Percentiles rank a stretch among this genome's conserved stretches.
Conservation (phyloP, 2,113 vertebrate species). For the Oncorhynchus gorbuscha region DNA sequence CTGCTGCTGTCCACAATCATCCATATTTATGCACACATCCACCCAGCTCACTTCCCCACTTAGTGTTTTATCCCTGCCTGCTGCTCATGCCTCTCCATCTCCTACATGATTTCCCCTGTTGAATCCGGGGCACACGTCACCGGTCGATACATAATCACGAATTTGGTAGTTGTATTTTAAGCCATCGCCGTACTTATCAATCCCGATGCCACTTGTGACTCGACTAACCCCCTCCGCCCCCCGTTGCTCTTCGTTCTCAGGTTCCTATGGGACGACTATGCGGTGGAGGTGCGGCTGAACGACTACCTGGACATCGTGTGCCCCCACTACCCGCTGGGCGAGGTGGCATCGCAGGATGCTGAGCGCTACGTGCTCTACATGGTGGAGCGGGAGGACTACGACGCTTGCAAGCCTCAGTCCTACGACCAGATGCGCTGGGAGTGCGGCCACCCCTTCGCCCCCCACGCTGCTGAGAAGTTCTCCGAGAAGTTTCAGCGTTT, state of each 20-base stretch:
- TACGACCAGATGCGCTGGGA: conserved; percentile 93
- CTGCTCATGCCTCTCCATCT: conserved; percentile 23
- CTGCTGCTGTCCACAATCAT: conserved; percentile 39
- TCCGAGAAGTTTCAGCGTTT: conserved; percentile 95
- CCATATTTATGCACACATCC: conserved; percentile 57
- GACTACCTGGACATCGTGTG: conserved; percentile 96
- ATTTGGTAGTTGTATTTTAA: conserved; percentile 54
- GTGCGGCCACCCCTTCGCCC: conserved; percentile 83
- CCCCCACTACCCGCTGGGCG: conserved; percentile 86
- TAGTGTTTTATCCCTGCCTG: conserved; percentile 24
- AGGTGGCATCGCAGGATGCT: conserved; percentile 68
- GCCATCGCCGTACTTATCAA: conserved; percentile 37
- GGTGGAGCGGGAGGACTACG: conserved; percentile 84
- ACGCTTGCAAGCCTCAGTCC: conserved; percentile 80
- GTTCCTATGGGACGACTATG: conserved; percentile 77
- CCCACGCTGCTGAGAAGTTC: conserved; percentile 87
- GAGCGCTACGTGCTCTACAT: conserved; percentile 91
- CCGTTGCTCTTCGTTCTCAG: conserved; percentile 55
- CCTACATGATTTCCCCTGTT: conserved; percentile 35
- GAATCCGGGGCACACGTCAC: conserved; percentile 27
- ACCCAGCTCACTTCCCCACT: conserved; percentile 27
- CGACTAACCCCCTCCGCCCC: conserved; percentile 20
- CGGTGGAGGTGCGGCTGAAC: conserved; percentile 82
- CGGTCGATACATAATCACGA: conserved; percentile 67
- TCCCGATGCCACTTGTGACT: conserved; percentile 34